phyloP scores from a whole-genome alignment of 1,140 invertebrate species.

The Cecropterus lyciades region DNA sequence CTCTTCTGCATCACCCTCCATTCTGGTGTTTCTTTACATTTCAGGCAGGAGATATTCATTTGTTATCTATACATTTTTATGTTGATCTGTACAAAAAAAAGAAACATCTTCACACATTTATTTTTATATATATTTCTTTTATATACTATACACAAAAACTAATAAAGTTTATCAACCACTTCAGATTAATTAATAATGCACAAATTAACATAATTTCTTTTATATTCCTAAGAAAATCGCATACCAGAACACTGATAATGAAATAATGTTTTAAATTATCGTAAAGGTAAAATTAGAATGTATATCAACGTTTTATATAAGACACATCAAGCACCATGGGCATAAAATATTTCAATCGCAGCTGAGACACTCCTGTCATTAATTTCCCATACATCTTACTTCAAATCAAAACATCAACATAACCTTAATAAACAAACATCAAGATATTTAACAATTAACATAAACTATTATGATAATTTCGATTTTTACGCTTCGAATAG shows the following conservation, averaged over 20 bases:
- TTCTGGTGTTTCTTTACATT: slow-evolving; percentile 40
- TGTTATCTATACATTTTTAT: slow-evolving; percentile 5
- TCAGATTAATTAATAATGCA: neutral
- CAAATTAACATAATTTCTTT: neutral
- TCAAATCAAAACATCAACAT: slow-evolving; percentile 82
- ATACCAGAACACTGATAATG: too few species aligned
- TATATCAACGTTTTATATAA: too few species aligned
- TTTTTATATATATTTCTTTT: too few species aligned
- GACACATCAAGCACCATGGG: neutral
- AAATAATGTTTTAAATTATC: too few species aligned
- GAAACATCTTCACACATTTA: neutral
- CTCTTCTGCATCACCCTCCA: slow-evolving; percentile 68
- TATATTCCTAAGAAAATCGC: too few species aligned
- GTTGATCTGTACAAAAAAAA: slow-evolving; percentile 12
- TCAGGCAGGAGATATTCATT: slow-evolving; percentile 9
- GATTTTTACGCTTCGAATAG: neutral
- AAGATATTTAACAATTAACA: slow-evolving; percentile 12
- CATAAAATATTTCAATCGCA: neutral
- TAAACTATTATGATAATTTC: slow-evolving; percentile 8
- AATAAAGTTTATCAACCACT: too few species aligned
- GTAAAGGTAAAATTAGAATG: too few species aligned
- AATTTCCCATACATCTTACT: slow-evolving; percentile 49
- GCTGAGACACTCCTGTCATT: slow-evolving; percentile 48
- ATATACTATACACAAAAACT: too few species aligned
- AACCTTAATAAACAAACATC: slow-evolving; percentile 61